phyloP scores from a whole-genome alignment of 1,140 invertebrate species.

The Formica exsecta region DNA sequence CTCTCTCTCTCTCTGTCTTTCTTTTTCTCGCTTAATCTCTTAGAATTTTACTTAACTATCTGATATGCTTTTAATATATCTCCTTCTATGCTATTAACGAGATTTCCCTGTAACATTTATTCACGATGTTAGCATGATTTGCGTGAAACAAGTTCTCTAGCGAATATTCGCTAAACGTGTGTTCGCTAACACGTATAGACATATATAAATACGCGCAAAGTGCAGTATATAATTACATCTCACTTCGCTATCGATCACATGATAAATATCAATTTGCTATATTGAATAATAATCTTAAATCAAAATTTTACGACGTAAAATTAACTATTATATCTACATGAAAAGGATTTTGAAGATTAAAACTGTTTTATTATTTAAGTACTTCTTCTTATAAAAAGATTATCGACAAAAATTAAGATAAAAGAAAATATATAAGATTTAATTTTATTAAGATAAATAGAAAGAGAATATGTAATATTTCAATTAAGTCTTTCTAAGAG shows the following conservation, averaged over 20 bases:
- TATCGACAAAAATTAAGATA: background rate
- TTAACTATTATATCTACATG: background rate
- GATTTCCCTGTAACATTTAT: conserved; percentile 1
- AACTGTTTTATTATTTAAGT: background rate
- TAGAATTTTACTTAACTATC: background rate
- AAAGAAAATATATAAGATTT: background rate
- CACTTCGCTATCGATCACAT: background rate
- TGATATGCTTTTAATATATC: background rate
- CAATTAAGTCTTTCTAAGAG: background rate
- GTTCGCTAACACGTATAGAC: no score
- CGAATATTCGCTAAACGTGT: background rate
- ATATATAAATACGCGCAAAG: background rate
- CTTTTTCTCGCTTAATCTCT: background rate
- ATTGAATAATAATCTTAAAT: background rate
- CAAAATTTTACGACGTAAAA: background rate
- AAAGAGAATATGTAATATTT: background rate
- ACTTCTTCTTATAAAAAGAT: background rate
- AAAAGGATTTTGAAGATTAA: background rate
- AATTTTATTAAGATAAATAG: background rate
- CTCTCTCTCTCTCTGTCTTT: background rate
- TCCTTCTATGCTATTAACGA: background rate
- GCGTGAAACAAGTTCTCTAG: background rate
- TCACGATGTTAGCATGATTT: background rate
- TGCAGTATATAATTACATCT: background rate
- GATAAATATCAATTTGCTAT: background rate